Evolutionary conservation across 2,113 vertebrate genomes (phyloP), one percentile per base, ranked within the genome.

Genomic region (Dinomys branickii): DNA sequence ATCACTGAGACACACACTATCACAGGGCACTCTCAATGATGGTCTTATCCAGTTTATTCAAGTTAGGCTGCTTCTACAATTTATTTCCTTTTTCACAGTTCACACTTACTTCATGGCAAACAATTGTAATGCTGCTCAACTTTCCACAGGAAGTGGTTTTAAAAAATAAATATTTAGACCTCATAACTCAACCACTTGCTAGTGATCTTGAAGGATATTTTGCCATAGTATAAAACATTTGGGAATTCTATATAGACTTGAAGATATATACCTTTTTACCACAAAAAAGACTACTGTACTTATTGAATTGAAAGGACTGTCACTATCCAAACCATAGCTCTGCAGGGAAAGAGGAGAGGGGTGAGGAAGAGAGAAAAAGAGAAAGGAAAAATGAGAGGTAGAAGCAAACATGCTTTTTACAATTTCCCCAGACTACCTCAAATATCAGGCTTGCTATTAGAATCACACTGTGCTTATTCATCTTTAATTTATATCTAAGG

Each of bases 221-320:
- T 77, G 87, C 56, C 69, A 75, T 16, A 92, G 38, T 56, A 82
- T 94, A 90, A 96, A 94, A 85, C 4, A 87, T 56, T 41, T 84
- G 44, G 50, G 8, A 93, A 93, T 6, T 78, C 19, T 28, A 71
- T 52, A 73, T 0, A 92, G 13, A 83, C 35, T 56, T 91, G 61
- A 75, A 65, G 58, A 77, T 71, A 77, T 9, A 41, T 16, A 3
- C 13, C 30, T 81, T 69, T 61, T 35, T 87, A 59, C 30, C 50
- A 95, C 22, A 91, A 83, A 94, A 93, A n/a, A n/a, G 19, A 30
- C 8, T 73, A 63, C 22, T 47, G 59, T 63, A 33, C 61, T 59
- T 91, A 86, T 19, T 80, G 61, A 96, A 59, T 22, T 86, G 30
- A 89, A 95, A 90, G 26, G 16, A 22, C 85, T 63, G 52, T 26